Evolutionary conservation across 2,797 vertebrate genomes (phyloP).

Genomic region (Sebastes elongatus): DNA sequence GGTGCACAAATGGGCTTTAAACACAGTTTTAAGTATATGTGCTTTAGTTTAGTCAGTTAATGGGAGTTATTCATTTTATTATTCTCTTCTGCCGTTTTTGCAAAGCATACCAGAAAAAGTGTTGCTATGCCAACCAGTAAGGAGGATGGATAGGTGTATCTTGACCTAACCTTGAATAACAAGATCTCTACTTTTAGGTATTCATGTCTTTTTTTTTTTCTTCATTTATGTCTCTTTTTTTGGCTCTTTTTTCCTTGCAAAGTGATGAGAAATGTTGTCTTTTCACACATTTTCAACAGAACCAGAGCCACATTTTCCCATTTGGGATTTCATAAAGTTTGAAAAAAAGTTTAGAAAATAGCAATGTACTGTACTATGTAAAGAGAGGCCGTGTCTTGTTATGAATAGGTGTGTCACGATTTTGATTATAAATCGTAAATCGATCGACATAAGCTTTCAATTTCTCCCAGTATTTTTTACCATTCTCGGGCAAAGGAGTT

Average conservation of each 20-base stretch:
- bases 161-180: conserved; percentile 1
- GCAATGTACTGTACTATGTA: not conserved
- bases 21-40: not conserved
- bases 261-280: not conserved
- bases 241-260: not conserved
- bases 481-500: not conserved
- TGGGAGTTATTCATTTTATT: not conserved
- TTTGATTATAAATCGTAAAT: too few relatives aligned
- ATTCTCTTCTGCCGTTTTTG: not conserved
- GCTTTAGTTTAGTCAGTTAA: not conserved
- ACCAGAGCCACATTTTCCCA: not conserved
- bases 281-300: not conserved
- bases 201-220: not conserved
- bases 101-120: not conserved
- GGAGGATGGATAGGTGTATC: not conserved
- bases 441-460: too few relatives aligned
- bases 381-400: not conserved
- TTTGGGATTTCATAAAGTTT: not conserved
- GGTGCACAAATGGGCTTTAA: not conserved
- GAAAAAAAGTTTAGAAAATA: not conserved
- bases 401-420: not conserved
- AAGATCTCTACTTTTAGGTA: not conserved
- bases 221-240: not conserved
- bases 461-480: not conserved
- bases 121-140: conserved; percentile 10